phyloP scores from a whole-genome alignment of 1,140 invertebrate genomes.

The Drosophila pseudoananassae region DNA sequence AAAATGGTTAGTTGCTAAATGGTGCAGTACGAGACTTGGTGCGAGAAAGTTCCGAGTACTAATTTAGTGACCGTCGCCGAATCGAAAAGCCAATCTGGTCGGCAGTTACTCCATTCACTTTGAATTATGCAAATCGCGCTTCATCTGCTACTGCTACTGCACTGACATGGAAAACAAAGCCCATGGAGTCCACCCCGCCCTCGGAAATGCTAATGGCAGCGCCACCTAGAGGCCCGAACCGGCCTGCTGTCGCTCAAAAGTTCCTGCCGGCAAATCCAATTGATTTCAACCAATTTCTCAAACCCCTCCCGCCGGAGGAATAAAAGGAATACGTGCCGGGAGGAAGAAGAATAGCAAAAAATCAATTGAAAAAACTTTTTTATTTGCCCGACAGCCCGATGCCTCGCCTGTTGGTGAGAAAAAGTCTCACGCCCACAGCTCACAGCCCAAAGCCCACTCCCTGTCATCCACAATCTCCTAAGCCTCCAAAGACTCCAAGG shows the following conservation, averaged over 20 bases:
- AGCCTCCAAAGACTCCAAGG: constrained; percentile 9
- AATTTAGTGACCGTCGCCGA: not conserved
- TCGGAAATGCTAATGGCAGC: constrained; percentile 67
- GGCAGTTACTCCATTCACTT: constrained; percentile 23
- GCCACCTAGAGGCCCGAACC: constrained; percentile 30
- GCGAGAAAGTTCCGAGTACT: constrained; percentile 8
- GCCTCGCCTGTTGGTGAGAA: constrained; percentile 7
- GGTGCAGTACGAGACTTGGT: not conserved
- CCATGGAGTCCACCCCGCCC: constrained; percentile 31
- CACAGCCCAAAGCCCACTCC: not conserved
- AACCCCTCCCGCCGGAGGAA: constrained; percentile 36
- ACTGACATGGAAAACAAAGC: constrained; percentile 32
- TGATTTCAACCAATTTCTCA: constrained; percentile 81
- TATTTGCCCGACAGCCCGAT: constrained; percentile 34
- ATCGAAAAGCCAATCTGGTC: not conserved
- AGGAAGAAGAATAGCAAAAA: constrained; percentile 67
- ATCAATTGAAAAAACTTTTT: constrained; percentile 77
- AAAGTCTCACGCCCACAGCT: constrained; percentile 61
- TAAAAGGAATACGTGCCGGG: constrained; percentile 53
- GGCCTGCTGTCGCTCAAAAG: constrained; percentile 58
- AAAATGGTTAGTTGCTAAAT: constrained; percentile 3
- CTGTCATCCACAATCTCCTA: constrained; percentile 4
- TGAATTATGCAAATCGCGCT: constrained; percentile 62
- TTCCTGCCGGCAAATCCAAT: constrained; percentile 67
- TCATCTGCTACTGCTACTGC: constrained; percentile 26